A percentile compares a stretch with the other conserved stretches of the same genome.
phyloP scores from a whole-genome alignment of 2,888 invertebrate genomes.

The Zaprionus obscuricornis region DNA sequence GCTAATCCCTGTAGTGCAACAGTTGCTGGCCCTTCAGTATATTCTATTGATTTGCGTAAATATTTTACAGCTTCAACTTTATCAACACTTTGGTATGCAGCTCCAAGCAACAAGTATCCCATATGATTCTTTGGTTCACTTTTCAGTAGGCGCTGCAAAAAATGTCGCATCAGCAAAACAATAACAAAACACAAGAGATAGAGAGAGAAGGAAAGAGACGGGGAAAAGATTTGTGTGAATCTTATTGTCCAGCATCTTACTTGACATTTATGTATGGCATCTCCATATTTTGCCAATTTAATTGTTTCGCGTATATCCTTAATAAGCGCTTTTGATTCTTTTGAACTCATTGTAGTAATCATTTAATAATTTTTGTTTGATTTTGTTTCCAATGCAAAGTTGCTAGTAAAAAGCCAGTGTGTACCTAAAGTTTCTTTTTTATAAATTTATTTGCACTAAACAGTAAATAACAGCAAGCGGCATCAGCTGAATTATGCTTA shows the following conservation, averaged over 20 bases:
- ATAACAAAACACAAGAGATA: background rate
- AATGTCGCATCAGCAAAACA: slow-evolving; percentile 13
- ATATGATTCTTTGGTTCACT: slow-evolving; percentile 90
- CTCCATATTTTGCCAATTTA: slow-evolving; percentile 89
- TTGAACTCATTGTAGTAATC: slow-evolving; percentile 79
- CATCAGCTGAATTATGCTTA: too few species aligned
- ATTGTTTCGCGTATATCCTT: slow-evolving; percentile 94
- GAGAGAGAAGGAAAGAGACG: too few species aligned
- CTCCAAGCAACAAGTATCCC: slow-evolving; percentile 92
- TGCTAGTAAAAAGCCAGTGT: slow-evolving; percentile 38
- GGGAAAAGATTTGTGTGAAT: too few species aligned
- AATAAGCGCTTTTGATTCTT: slow-evolving; percentile 88
- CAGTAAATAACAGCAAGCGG: too few species aligned
- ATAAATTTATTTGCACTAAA: too few species aligned
- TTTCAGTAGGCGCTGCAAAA: slow-evolving; percentile 87
- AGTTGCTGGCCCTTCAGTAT: slow-evolving; percentile 84
- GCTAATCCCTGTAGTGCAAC: slow-evolving; percentile 92
- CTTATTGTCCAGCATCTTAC: slow-evolving; percentile 82
- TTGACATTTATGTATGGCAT: slow-evolving; percentile 91
- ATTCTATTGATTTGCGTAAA: slow-evolving; percentile 85
- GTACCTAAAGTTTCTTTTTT: too few species aligned
- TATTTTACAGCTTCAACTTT: slow-evolving; percentile 74
- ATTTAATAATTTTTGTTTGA: background rate
- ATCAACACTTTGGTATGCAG: slow-evolving; percentile 88
- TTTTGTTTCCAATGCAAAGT: slow-evolving; percentile 5